These are phyloP conservation scores for Brachystomella parvula DNA, from an alignment of 1,140 invertebrate species.

Conservation along the genomic window DNA sequence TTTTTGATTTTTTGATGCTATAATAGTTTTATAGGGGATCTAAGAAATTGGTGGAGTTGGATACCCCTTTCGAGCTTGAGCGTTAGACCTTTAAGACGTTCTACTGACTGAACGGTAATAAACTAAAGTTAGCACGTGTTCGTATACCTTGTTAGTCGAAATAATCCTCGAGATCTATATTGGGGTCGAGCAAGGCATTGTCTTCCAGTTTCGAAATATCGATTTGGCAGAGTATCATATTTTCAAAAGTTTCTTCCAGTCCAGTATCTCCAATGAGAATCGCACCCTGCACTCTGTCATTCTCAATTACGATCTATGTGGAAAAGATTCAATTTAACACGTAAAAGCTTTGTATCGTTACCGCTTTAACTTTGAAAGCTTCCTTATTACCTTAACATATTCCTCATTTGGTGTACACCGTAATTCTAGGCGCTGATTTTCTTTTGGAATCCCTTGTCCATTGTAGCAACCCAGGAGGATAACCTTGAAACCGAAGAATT, in stretches of 20 bases:
- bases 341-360: neutral
- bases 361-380: slow-evolving; percentile 47
- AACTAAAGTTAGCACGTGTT: too few species aligned
- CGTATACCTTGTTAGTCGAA: too few species aligned
- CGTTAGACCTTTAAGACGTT: too few species aligned
- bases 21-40: too few species aligned
- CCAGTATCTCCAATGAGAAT: slow-evolving; percentile 94
- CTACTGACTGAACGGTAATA: too few species aligned
- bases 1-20: too few species aligned
- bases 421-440: slow-evolving; percentile 75
- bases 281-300: slow-evolving; percentile 81
- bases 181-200: slow-evolving; percentile 77
- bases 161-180: slow-evolving; percentile 97
- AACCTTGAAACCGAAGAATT: slow-evolving; percentile 90
- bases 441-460: slow-evolving; percentile 71
- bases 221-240: slow-evolving; percentile 89
- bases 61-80: too few species aligned
- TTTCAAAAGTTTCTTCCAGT: slow-evolving; percentile 96
- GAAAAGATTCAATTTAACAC: neutral
- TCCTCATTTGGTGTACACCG: slow-evolving; percentile 73
- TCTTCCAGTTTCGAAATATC: slow-evolving; percentile 82
- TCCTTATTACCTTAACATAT: slow-evolving; percentile 69
- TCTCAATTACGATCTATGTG: slow-evolving; percentile 57
- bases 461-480: slow-evolving; percentile 89
- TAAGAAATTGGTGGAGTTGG: too few species aligned